Conservation (phyloP, 2,888 invertebrate genomes). For the Drosophila picticornis region DNA sequence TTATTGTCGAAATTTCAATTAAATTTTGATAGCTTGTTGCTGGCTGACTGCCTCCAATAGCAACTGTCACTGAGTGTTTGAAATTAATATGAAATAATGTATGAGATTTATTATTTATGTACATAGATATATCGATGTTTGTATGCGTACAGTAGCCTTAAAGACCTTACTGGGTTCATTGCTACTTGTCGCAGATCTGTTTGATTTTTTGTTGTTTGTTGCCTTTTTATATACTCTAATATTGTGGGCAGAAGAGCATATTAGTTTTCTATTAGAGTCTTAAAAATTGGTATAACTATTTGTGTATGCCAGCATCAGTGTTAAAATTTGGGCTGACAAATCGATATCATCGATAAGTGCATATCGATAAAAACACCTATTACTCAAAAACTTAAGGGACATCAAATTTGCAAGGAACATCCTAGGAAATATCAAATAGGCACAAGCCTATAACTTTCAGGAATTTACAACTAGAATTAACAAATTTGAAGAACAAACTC, state of each 20-base stretch:
- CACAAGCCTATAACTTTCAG: neutral
- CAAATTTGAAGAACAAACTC: neutral
- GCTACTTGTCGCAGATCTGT: constrained; percentile 72
- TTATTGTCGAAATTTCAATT: constrained; percentile 39
- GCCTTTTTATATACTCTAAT: constrained; percentile 1
- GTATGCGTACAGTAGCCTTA: constrained; percentile 41
- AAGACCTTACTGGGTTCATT: constrained; percentile 78
- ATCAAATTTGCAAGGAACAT: neutral
- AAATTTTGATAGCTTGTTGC: constrained; percentile 18
- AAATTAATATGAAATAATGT: constrained; percentile 59
- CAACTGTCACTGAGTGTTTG: constrained; percentile 33
- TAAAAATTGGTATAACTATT: neutral
- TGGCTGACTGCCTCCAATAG: constrained; percentile 21
- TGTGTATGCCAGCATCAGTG: neutral
- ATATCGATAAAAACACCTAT: neutral
- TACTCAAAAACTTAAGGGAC: neutral
- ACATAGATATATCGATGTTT: constrained; percentile 17
- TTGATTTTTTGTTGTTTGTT: constrained; percentile 23
- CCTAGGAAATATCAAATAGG: neutral
- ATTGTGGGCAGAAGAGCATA: neutral
- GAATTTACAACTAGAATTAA: neutral
- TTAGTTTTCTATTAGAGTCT: neutral
- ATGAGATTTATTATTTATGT: constrained; percentile 56
- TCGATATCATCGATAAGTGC: neutral
- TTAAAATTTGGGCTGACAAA: neutral